phyloP scores from a whole-genome alignment of 2,113 vertebrate genomes.

The Alethe diademata region DNA sequence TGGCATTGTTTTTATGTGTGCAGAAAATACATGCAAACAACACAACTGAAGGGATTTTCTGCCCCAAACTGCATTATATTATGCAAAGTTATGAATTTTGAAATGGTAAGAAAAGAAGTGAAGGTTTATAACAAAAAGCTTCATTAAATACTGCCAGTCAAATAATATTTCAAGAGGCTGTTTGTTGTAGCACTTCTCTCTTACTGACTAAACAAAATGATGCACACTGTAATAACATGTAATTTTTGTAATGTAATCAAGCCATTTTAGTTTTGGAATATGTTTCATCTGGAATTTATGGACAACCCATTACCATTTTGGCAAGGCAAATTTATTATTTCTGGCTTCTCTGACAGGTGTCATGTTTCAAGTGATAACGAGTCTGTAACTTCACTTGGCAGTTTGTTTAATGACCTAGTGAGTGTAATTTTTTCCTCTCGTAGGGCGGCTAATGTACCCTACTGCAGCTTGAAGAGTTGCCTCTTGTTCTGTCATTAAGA shows the following conservation, averaged over 20 bases:
- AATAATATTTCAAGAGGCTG: neutral
- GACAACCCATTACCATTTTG: neutral
- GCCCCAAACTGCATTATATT: neutral
- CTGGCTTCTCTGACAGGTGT: slow-evolving; percentile 19
- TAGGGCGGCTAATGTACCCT: slow-evolving; percentile 1
- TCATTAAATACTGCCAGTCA: neutral
- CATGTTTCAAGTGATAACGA: slow-evolving; percentile 48
- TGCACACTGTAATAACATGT: neutral
- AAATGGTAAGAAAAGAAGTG: neutral
- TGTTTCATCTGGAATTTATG: neutral
- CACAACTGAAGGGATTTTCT: neutral
- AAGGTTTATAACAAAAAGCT: neutral
- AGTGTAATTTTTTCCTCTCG: slow-evolving; percentile 4
- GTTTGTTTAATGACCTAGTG: slow-evolving; percentile 50
- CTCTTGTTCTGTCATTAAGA: slow-evolving; percentile 36
- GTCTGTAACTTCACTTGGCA: slow-evolving; percentile 44
- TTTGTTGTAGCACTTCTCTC: neutral
- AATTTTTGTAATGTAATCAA: slow-evolving; percentile 22
- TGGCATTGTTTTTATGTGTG: neutral
- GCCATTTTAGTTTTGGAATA: neutral
- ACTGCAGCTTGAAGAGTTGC: slow-evolving; percentile 2
- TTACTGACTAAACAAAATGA: neutral
- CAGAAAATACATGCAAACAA: neutral
- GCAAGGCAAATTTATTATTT: slow-evolving; percentile 31
- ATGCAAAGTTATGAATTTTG: neutral